Evolutionary conservation across 53 echinoderm and acorn worm genomes (phyloP).

Genomic region (Paelopatides confundens): DNA sequence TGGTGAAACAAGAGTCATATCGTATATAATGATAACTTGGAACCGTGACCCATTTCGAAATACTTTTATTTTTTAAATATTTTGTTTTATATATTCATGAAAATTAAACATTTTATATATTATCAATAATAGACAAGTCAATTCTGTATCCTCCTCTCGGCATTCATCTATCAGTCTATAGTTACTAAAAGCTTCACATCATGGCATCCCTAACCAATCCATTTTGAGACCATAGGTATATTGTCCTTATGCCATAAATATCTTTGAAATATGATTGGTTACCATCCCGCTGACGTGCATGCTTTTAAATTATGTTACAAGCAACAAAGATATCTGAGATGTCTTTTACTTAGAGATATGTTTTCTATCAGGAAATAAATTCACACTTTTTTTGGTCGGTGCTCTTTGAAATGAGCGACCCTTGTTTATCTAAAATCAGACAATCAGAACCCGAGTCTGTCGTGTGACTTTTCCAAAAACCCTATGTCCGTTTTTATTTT

Average conservation of each 20-base stretch:
- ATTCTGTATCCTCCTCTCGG: no score
- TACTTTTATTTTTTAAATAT: no score
- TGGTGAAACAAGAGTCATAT: no score
- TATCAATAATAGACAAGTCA: no score
- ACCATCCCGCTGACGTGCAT: not conserved
- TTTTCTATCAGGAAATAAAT: conserved; percentile 17
- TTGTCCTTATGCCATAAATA: conserved; percentile 13
- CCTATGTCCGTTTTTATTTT: conserved; percentile 7
- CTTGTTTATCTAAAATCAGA: conserved; percentile 10
- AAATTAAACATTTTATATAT: no score
- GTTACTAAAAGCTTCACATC: no score
- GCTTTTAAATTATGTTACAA: conserved; percentile 32
- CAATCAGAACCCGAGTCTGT: not conserved
- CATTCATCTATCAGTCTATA: no score
- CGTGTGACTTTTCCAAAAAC: conserved; percentile 7
- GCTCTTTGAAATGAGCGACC: not conserved
- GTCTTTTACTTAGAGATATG: not conserved
- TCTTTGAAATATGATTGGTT: not conserved
- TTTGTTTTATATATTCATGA: no score
- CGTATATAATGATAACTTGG: no score
- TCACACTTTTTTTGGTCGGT: conserved; percentile 11
- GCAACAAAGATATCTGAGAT: not conserved
- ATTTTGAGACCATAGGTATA: not conserved
- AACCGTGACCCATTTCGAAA: no score
- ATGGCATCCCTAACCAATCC: not conserved